Evolutionary conservation across 2,888 invertebrate species (phyloP), one percentile per base, ranked within the genome.

Genomic region (Drosophila aldrichi): DNA sequence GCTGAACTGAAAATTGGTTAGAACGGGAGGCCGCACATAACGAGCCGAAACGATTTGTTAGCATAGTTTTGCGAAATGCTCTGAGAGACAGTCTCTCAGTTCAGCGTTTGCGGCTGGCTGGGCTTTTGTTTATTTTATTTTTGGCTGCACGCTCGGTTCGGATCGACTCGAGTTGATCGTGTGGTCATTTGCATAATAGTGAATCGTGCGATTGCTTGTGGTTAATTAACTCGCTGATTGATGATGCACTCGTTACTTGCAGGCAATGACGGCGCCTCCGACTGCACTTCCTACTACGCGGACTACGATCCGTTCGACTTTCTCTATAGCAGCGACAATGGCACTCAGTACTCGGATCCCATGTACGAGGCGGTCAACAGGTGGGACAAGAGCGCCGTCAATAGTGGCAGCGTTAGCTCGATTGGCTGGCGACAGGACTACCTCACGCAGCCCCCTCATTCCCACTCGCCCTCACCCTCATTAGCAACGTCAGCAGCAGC

Each of bases 271-370:
- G 91, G 93, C 68, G 94, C 93, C 74, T 95, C 95, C 25, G 94
- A 95, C 77, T 94, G 94, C 79, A 94, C 94, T 67, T 95, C 95
- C 58, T 95, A 96, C 75, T 96, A 96, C 87, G 95, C 96, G 84
- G 95, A 96, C 70, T 96, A 96, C 89, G 96, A 96, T 92, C 96
- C 96, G n/a, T 96, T 96, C 85, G 96, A 96, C 91, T 96, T 96
- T 91, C 94, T 96, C 92, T 95, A 96, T 89, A 95, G 95, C 83
- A 94, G 95, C 82, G 94, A 94, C 43, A 94, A 94, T 14, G 94
- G 94, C 38, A 95, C 95, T 74, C 95, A 94, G 84, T 95, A 95
- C 85, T 95, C 95, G 70, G 96, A 96, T 92, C 95, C 96, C 8
- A 94, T 96, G 63, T 96, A 96, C 89, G 96, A 95, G 38, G 95